These are phyloP conservation scores for Barnardius zonarius DNA, from an alignment of 2,113 vertebrate species.

Conservation along the genomic window DNA sequence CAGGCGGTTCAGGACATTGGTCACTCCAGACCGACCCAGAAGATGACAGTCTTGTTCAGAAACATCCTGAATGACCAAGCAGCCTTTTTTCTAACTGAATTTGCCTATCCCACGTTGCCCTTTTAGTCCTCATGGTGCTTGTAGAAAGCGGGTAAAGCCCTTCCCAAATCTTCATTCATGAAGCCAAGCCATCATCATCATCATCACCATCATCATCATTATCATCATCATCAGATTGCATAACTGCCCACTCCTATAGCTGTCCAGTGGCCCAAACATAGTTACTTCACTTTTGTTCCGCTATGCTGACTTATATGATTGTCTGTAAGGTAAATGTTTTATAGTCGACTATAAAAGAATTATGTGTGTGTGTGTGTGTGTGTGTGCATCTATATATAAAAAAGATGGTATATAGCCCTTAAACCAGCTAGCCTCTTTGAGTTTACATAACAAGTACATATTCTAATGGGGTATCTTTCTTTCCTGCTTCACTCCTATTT, in stretches of 20 bases:
- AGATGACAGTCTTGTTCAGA: too few relatives aligned
- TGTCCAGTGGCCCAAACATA: not conserved
- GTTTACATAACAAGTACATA: not conserved
- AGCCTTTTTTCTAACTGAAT: too few relatives aligned
- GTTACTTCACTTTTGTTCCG: not conserved
- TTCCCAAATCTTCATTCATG: too few relatives aligned
- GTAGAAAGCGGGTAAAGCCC: too few relatives aligned
- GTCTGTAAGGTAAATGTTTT: not conserved
- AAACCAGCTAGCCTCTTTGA: not conserved
- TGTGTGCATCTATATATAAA: not conserved
- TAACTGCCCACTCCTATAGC: not conserved
- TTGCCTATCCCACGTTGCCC: too few relatives aligned
- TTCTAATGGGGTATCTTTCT: not conserved
- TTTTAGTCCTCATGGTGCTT: too few relatives aligned
- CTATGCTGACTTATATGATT: not conserved
- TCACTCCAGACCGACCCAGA: too few relatives aligned
- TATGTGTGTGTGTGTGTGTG: not conserved
- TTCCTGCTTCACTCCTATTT: not conserved
- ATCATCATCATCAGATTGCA: fast-evolving
- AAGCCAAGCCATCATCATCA: too few relatives aligned
- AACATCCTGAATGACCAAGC: too few relatives aligned
- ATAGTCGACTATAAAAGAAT: not conserved
- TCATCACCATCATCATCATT: too few relatives aligned
- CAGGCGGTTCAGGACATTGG: too few relatives aligned
- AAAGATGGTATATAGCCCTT: not conserved